These are phyloP conservation scores for Rhyacophila brunnea DNA, from an alignment of 1,140 invertebrate species.

Conservation along the genomic window DNA sequence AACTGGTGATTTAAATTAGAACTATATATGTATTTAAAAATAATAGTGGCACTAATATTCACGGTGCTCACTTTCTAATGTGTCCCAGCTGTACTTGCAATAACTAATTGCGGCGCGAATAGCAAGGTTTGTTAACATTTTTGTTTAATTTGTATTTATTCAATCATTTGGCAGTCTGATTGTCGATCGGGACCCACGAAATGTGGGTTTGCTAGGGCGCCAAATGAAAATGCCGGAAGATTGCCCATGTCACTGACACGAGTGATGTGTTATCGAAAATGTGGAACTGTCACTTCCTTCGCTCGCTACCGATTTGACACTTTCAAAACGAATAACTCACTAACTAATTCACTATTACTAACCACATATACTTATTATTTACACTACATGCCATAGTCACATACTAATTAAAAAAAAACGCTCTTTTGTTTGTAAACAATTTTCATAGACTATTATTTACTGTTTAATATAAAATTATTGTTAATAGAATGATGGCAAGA, in stretches of 20 bases:
- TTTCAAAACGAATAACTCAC: neutral
- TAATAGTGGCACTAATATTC: neutral
- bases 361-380: no score
- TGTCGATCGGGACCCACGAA: neutral
- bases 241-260: neutral
- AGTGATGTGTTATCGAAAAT: neutral
- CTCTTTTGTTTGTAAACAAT: no score
- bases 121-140: neutral
- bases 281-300: neutral
- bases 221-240: neutral
- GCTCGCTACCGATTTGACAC: neutral
- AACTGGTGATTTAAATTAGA: no score
- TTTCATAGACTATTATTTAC: no score
- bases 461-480: no score
- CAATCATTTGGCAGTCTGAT: neutral
- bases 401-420: no score
- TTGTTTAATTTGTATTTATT: neutral
- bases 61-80: neutral
- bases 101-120: conserved; percentile 2
- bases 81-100: neutral
- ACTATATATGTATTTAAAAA: neutral
- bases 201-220: neutral
- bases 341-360: no score
- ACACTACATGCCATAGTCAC: no score
- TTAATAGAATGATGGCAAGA: no score